Percentiles rank a stretch among this genome's conserved stretches.
phyloP scores from a whole-genome alignment of 2,797 vertebrate species.

The Coracias cyanogaster region DNA sequence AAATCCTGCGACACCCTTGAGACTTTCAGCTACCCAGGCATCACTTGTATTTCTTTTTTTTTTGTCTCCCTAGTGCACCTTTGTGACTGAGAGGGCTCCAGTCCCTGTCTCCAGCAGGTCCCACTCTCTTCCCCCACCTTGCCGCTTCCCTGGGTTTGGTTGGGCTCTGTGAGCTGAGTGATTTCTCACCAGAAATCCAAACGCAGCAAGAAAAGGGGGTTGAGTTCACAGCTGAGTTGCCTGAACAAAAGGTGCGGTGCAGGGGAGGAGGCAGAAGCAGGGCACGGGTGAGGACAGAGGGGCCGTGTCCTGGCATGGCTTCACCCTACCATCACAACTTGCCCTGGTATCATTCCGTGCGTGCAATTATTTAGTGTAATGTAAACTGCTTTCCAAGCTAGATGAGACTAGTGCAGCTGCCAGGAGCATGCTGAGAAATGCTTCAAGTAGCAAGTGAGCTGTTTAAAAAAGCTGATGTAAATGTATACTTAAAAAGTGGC shows the following conservation, averaged over 20 bases:
- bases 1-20: neutral
- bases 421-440: neutral
- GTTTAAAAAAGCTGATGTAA: constrained; percentile 79
- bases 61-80: fast-evolving
- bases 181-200: neutral
- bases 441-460: constrained; percentile 59
- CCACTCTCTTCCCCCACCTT: fast-evolving
- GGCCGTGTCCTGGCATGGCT: neutral
- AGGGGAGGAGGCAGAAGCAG: neutral
- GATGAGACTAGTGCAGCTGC: neutral
- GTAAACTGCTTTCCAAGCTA: neutral
- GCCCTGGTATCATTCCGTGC: neutral
- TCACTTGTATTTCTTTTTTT: neutral
- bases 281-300: neutral
- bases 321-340: fast-evolving
- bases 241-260: fast-evolving
- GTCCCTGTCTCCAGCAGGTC: neutral
- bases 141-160: neutral
- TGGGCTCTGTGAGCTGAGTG: neutral
- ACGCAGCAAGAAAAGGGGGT: fast-evolving
- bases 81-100: neutral
- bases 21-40: neutral
- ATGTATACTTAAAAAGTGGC: constrained; percentile 77
- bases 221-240: neutral
- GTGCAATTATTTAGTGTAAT: neutral